Conservation (phyloP, 2,113 vertebrate genomes). For the Clarias gariepinus region DNA sequence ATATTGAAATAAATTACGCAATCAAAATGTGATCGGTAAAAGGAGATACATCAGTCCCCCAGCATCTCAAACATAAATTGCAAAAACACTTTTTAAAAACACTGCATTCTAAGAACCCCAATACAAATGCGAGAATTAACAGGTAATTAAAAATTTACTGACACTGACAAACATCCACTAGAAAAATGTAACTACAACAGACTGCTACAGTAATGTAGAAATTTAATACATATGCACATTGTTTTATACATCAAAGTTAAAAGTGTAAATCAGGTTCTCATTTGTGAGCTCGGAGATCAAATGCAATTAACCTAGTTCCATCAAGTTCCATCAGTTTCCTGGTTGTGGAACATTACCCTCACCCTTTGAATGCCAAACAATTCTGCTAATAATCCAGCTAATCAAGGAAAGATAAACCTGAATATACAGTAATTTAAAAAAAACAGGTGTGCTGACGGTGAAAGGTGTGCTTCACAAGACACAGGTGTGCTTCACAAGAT, state of each 20-base stretch:
- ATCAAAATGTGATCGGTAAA: too few species aligned
- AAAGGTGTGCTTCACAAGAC: too few species aligned
- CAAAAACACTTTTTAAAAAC: not conserved
- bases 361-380: not conserved
- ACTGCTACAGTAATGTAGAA: not conserved
- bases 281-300: not conserved
- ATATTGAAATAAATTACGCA: too few species aligned
- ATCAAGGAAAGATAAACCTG: not conserved
- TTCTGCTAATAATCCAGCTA: not conserved
- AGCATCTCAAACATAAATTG: too few species aligned
- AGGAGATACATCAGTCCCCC: too few species aligned
- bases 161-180: not conserved
- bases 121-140: not conserved
- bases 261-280: not conserved
- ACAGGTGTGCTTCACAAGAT: not conserved
- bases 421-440: not conserved
- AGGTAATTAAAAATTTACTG: not conserved
- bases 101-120: not conserved
- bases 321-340: not conserved
- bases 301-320: not conserved
- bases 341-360: not conserved
- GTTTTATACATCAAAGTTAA: not conserved
- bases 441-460: not conserved
- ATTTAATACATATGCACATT: not conserved
- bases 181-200: not conserved